Evolutionary conservation across 2,888 invertebrate species (phyloP), one percentile per base, ranked within the genome.

Genomic region (Muscina levida): DNA sequence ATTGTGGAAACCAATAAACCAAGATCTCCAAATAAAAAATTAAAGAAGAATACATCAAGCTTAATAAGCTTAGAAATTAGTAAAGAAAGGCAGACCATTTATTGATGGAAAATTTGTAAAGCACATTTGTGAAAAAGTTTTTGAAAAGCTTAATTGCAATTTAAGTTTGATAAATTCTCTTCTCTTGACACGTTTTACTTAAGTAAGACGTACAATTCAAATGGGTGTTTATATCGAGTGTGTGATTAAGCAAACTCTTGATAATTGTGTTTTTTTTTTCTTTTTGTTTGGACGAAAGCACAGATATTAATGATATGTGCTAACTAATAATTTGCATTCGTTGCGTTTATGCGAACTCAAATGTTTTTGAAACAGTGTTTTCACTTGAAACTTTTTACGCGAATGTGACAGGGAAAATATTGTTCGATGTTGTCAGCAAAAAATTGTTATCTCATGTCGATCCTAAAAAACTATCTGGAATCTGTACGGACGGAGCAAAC

Each of bases 191-290:
- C 53, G 53, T 24, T 53, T 24, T 17, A 53, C 10, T 3, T 13
- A 26, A 24, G 53, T 24, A 4, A 22, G 26, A 22, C 22, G 24
- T 53, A 53, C 24, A 13, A 22, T 53, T 5, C 53, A 24, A n/a
- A 24, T 53, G 1, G 1, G 24, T 26, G 2, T 13, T 13, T 22
- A 17, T 10, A 15, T 51, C 22, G 51, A 51, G 11, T 17, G 4
- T 22, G 22, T 51, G 19, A 51, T 51, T 51, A 51, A 22, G 22
- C 19, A 51, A 51, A 51, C 8, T 51, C 46, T 46, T n/a, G 46
- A 51, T 19, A 51, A 51, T 51, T 46, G 46, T n/a, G 10, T 22
- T 53, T 53, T 53, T 53, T 53, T 24, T n/a, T n/a, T n/a, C n/a
- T n/a, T n/a, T n/a, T n/a, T n/a, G n/a, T n/a, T n/a, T n/a, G n/a